phyloP scores from a whole-genome alignment of 1,140 invertebrate species.

The Scaptomyza montana region DNA sequence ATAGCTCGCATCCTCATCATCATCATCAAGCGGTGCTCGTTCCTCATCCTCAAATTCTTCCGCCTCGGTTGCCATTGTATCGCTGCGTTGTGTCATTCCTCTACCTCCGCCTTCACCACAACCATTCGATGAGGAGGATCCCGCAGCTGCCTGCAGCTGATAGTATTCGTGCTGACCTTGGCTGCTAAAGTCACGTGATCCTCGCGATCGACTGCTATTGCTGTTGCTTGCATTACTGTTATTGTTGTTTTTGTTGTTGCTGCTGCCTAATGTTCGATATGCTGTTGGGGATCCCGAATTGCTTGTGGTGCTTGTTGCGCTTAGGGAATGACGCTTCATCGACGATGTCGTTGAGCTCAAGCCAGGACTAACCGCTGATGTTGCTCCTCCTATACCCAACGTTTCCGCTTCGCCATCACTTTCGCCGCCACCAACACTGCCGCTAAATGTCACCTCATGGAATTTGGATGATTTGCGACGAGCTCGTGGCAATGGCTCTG shows the following conservation, averaged over 20 bases:
- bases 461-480: slow-evolving; percentile 77
- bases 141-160: slow-evolving; percentile 51
- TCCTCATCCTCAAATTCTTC: slow-evolving; percentile 73
- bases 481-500: slow-evolving; percentile 35
- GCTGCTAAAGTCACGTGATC: slow-evolving; percentile 54
- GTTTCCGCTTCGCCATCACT: slow-evolving; percentile 55
- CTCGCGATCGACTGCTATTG: slow-evolving; percentile 40
- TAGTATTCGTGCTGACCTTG: slow-evolving; percentile 59
- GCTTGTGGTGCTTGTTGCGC: slow-evolving; percentile 65
- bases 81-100: slow-evolving; percentile 55
- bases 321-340: slow-evolving; percentile 58
- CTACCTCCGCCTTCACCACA: background rate
- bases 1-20: slow-evolving; percentile 70
- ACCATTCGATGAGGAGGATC: slow-evolving; percentile 59
- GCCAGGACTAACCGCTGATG: background rate
- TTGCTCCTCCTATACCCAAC: background rate
- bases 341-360: background rate
- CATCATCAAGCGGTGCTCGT: slow-evolving; percentile 51
- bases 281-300: slow-evolving; percentile 37
- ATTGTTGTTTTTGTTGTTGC: slow-evolving; percentile 17
- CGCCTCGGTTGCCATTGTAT: slow-evolving; percentile 71
- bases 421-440: slow-evolving; percentile 76
- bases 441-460: slow-evolving; percentile 79
- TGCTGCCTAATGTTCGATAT: slow-evolving; percentile 50
- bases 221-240: background rate